Evolutionary conservation across 2,113 vertebrate species (phyloP).

Genomic region (Psittacus erithacus): DNA sequence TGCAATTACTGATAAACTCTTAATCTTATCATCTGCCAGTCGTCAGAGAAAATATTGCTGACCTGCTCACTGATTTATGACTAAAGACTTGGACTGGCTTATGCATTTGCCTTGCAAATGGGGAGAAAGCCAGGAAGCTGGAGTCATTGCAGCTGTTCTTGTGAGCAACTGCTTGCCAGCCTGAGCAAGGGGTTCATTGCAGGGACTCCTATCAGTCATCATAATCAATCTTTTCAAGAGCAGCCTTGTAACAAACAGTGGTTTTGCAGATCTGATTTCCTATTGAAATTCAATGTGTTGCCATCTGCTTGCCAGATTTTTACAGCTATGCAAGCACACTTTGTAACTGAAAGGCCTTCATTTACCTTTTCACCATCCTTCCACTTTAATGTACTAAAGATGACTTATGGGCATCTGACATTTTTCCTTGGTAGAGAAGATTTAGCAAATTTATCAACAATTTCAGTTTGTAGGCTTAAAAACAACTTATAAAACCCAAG

Average conservation of each 20-base stretch:
- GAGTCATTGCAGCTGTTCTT: not conserved
- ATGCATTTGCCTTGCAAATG: not conserved
- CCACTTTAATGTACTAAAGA: not conserved
- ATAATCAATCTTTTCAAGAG: not conserved
- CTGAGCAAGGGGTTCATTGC: not conserved
- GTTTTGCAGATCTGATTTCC: not conserved
- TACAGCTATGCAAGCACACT: not conserved
- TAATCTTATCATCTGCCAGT: not conserved
- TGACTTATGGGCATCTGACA: not conserved
- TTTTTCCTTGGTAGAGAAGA: not conserved
- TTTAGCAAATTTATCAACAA: not conserved
- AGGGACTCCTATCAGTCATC: not conserved
- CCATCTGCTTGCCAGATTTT: not conserved
- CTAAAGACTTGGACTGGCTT: not conserved
- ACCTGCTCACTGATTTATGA: not conserved
- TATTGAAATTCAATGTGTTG: not conserved
- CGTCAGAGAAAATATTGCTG: not conserved
- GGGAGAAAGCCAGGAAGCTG: not conserved
- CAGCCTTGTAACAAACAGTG: not conserved
- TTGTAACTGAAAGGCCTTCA: not conserved
- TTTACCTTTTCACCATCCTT: not conserved
- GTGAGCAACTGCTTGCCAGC: not conserved
- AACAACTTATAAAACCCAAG: accelerated
- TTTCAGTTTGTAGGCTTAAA: not conserved
- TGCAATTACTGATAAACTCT: not conserved